phyloP scores from a whole-genome alignment of 2,888 invertebrate species.

The Clitarchus hookeri region DNA sequence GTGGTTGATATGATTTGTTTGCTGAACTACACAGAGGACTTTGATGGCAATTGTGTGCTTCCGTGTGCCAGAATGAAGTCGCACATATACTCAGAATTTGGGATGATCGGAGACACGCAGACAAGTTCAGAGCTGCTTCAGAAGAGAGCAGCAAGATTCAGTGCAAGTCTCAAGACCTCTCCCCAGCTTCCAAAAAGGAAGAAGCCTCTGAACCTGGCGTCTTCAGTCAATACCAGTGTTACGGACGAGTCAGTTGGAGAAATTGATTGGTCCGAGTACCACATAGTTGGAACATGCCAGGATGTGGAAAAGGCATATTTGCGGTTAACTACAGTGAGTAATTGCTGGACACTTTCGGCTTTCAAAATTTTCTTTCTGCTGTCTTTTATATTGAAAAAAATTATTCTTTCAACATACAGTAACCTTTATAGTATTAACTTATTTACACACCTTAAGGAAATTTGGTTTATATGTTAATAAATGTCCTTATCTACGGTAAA shows the following conservation, averaged over 20 bases:
- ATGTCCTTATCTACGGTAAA: no score
- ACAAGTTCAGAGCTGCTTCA: conserved; percentile 75
- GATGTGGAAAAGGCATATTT: conserved; percentile 96
- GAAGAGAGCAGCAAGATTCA: conserved; percentile 90
- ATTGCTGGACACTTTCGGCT: no score
- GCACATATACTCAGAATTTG: conserved; percentile 69
- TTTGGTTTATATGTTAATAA: no score
- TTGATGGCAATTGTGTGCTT: not conserved
- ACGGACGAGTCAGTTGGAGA: conserved; percentile 69
- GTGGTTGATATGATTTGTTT: no score
- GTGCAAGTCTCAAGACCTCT: conserved; percentile 50
- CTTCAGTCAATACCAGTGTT: conserved; percentile 29
- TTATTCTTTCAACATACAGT: no score
- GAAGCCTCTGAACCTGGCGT: conserved; percentile 36
- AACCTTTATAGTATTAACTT: no score
- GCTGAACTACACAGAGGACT: not conserved
- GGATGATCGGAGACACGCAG: conserved; percentile 54
- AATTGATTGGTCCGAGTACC: conserved; percentile 83
- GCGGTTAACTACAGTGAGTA: conserved; percentile 75
- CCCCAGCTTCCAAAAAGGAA: conserved; percentile 30
- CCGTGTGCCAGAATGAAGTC: conserved; percentile 58
- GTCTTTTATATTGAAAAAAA: no score
- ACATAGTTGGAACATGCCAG: conserved; percentile 92
- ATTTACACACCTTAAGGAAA: no score
- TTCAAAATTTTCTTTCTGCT: no score